Evolutionary conservation across 2,797 vertebrate species (phyloP).

Genomic region (Neosilurus hyrtlii): DNA sequence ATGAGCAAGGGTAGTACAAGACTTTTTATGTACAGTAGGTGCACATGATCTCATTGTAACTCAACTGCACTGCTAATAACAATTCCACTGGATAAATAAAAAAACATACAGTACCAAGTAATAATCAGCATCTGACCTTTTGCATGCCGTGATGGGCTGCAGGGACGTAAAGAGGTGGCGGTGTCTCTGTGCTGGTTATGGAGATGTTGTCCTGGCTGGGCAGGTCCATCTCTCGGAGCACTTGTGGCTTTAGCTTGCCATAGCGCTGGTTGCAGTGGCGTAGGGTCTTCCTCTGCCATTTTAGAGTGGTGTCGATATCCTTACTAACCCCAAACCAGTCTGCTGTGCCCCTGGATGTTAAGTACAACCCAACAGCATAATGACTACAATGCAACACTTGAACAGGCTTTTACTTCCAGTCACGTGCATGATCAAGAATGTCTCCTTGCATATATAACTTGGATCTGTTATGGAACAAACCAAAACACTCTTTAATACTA

Average conservation of each 20-base stretch:
- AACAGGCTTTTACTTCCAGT: neutral
- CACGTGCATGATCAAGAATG: slow-evolving; percentile 1
- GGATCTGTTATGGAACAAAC: slow-evolving; percentile 1
- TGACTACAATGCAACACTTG: neutral
- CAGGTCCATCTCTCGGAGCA: slow-evolving; percentile 91
- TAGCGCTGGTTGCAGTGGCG: slow-evolving; percentile 96
- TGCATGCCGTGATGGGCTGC: slow-evolving; percentile 90
- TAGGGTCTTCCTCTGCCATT: slow-evolving; percentile 94
- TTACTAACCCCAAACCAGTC: slow-evolving; percentile 99
- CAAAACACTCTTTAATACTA: slow-evolving; percentile 2
- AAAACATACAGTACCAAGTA: neutral
- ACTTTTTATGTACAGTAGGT: neutral
- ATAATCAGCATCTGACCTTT: slow-evolving; percentile 73
- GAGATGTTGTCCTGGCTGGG: slow-evolving; percentile 95
- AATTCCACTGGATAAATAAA: neutral
- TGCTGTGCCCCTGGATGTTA: slow-evolving; percentile 85
- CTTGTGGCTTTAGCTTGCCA: slow-evolving; percentile 92
- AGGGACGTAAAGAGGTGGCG: slow-evolving; percentile 88
- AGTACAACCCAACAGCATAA: slow-evolving; percentile 11
- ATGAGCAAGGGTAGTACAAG: neutral
- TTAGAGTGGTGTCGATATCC: slow-evolving; percentile 87
- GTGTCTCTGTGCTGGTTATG: slow-evolving; percentile 92
- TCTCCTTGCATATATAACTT: neutral
- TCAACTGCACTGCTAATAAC: neutral
- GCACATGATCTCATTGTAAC: neutral